phyloP scores from a whole-genome alignment of 2,113 vertebrate genomes.

The Pedetes capensis region DNA sequence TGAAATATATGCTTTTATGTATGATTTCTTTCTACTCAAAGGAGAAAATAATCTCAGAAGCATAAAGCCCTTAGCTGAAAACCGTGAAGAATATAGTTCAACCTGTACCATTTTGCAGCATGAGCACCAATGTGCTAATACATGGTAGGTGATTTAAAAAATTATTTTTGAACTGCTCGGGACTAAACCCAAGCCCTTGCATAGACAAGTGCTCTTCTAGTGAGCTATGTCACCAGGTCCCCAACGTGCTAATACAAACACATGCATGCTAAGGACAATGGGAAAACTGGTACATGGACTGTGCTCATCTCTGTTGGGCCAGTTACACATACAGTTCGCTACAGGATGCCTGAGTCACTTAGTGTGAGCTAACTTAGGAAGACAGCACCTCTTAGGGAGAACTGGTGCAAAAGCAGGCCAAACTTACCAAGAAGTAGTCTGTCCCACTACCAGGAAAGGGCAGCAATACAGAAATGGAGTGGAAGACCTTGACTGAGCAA shows the following conservation, averaged over 20 bases:
- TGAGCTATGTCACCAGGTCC: not conserved
- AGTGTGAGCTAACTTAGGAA: not conserved
- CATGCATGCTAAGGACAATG: no score
- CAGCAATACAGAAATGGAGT: not conserved
- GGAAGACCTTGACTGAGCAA: not conserved
- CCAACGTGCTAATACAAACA: not conserved
- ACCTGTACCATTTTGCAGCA: accelerated
- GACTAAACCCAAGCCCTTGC: no score
- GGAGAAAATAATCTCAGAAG: not conserved
- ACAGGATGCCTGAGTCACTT: not conserved
- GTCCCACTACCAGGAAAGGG: not conserved
- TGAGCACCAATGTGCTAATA: not conserved
- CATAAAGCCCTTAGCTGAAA: not conserved
- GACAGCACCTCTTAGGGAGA: accelerated
- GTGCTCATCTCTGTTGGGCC: not conserved
- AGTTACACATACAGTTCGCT: not conserved
- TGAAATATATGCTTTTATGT: not conserved
- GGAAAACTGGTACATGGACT: not conserved
- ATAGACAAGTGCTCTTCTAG: not conserved
- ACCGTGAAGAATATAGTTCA: not conserved
- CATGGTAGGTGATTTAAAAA: not conserved
- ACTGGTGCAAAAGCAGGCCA: not conserved
- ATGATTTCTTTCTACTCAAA: not conserved
- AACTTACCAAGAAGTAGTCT: not conserved
- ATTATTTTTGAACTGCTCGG: no score